Evolutionary conservation across 2,797 vertebrate species (phyloP).

Genomic region (Argentina silus): DNA sequence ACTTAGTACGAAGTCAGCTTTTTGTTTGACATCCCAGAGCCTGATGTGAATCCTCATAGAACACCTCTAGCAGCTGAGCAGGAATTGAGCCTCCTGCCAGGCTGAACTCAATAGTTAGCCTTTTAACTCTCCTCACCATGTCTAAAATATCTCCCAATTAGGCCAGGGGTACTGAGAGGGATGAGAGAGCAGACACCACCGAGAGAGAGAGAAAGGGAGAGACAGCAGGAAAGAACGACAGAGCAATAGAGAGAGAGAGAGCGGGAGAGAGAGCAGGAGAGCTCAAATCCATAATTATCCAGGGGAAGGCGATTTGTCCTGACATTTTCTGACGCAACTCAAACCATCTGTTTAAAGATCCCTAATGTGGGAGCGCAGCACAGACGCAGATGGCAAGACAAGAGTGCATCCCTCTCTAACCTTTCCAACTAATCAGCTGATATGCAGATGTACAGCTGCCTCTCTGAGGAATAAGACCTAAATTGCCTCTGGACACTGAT

Average conservation of each 20-base stretch:
- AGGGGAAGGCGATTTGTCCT: slow-evolving; percentile 78
- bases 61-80: not conserved
- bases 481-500: slow-evolving; percentile 33
- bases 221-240: slow-evolving; percentile 24
- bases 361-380: slow-evolving; percentile 71
- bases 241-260: slow-evolving; percentile 16
- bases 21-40: too few relatives aligned
- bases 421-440: slow-evolving; percentile 78
- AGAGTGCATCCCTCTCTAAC: slow-evolving; percentile 69
- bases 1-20: too few relatives aligned
- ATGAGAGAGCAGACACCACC: not conserved
- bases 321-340: slow-evolving; percentile 79
- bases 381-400: slow-evolving; percentile 74
- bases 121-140: slow-evolving; percentile 41
- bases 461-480: slow-evolving; percentile 40
- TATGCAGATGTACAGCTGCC: slow-evolving; percentile 57
- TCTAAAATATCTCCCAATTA: slow-evolving; percentile 58
- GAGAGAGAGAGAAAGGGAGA: slow-evolving; percentile 27
- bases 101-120: slow-evolving; percentile 54
- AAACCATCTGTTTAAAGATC: slow-evolving; percentile 82
- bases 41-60: too few relatives aligned
- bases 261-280: slow-evolving; percentile 38
- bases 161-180: slow-evolving; percentile 38
- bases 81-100: slow-evolving; percentile 35
- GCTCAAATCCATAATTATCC: slow-evolving; percentile 73